Evolutionary conservation across 2,797 vertebrate genomes (phyloP), one percentile per base, ranked within the genome.

Genomic region (Cossypha dichroa): DNA sequence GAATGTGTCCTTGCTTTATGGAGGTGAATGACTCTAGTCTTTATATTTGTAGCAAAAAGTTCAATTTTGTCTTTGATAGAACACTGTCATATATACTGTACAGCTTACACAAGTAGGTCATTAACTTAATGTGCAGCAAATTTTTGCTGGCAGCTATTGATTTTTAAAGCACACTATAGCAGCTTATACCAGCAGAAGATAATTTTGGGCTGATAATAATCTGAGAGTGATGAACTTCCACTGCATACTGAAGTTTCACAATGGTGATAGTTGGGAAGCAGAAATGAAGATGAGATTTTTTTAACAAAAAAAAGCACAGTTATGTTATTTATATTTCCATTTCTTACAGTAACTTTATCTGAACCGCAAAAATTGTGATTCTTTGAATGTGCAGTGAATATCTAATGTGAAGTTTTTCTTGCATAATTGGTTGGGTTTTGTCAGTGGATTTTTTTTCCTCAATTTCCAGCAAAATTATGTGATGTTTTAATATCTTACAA

Each of bases 131-230:
- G n/a, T 4, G 2, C 40, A 85, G 15, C 76, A 79, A 91, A 92
- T 90, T 77, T 64, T 92, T 72, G 14, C 83, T 93, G 55, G 49
- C 31, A 96, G 81, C 19, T 94, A 91, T 85, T 95, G 91, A 94
- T 93, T 96, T 85, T 73, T 85, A 95, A 88, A 49, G 20, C 7
- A 4, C 55, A 41, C 10, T 45, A 33, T 51, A 79, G 69, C 22
- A 85, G 17, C 7, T 29, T 45, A 64, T 86, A 73, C 28, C 26
- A 81, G 40, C 43, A 91, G 31, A 92, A 88, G 40, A 95, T 72
- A 29, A 77, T 92, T 79, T 88, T 48, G 58, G 45, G 6, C 10
- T 55, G 45, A 91, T 69, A 88, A 52, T 70, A 84, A 72, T 94
- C 64, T 90, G 28, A 73, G 22, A 76, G 13, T 20, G 17, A 8